phyloP scores from a whole-genome alignment of 2,797 vertebrate genomes.

The Ispidina picta region DNA sequence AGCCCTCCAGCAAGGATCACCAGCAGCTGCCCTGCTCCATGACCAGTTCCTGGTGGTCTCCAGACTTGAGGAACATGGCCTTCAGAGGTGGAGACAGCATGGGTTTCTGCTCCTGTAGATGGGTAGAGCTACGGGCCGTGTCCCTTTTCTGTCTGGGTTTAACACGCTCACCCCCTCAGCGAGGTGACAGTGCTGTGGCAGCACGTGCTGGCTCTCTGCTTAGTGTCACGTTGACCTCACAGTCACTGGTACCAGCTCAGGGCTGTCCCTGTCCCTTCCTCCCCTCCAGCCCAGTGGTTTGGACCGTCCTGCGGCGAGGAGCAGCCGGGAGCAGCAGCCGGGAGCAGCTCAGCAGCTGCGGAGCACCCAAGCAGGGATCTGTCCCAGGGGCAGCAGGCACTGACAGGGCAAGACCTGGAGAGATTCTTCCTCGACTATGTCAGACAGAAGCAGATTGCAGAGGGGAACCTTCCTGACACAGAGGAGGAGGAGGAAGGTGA shows the following conservation, averaged over 20 bases:
- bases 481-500: slow-evolving; percentile 68
- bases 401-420: slow-evolving; percentile 69
- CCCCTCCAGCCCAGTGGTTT: slow-evolving; percentile 86
- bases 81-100: background rate
- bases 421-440: slow-evolving; percentile 85
- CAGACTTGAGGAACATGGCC: background rate
- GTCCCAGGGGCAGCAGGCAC: background rate
- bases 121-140: fast-evolving
- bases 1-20: fast-evolving
- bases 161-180: background rate
- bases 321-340: background rate
- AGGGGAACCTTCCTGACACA: slow-evolving; percentile 81
- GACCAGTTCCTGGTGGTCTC: background rate
- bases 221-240: background rate
- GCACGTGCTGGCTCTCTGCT: background rate
- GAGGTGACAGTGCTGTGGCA: background rate
- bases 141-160: background rate
- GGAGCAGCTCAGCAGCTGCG: too few species aligned
- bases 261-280: background rate
- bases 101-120: background rate
- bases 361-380: background rate
- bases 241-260: background rate
- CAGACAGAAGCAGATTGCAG: slow-evolving; percentile 86
- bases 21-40: background rate
- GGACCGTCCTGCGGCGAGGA: slow-evolving; percentile 23